Evolutionary conservation across 2,113 vertebrate species (phyloP).

Genomic region (Caranx ignobilis): DNA sequence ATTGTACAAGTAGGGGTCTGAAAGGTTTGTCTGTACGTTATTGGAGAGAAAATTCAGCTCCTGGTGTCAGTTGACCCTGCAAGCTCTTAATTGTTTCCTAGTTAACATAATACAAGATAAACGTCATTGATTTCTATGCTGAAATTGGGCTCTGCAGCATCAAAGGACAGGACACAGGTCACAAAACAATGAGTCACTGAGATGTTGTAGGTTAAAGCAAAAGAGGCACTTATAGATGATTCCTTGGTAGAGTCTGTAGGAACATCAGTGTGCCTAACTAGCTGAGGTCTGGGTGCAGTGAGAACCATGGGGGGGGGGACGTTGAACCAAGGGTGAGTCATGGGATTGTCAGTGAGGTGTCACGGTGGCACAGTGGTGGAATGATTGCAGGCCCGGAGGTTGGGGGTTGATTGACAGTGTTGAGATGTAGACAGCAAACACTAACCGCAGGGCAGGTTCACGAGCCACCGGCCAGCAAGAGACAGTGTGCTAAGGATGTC

Average conservation of each 20-base stretch:
- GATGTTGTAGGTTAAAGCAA: slow-evolving; percentile 1
- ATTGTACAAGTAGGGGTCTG: background rate
- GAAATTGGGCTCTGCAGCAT: slow-evolving; percentile 6
- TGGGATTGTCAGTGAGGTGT: slow-evolving; percentile 23
- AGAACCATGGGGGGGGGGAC: background rate
- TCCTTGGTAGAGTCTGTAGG: slow-evolving; percentile 1
- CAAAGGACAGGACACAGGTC: slow-evolving; percentile 1
- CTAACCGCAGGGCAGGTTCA: slow-evolving; percentile 27
- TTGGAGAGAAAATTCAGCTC: background rate
- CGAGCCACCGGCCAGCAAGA: slow-evolving; percentile 21
- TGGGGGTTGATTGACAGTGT: slow-evolving; percentile 43
- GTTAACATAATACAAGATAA: slow-evolving; percentile 25
- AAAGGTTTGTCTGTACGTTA: background rate
- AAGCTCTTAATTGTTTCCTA: slow-evolving; percentile 18
- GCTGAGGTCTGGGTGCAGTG: background rate
- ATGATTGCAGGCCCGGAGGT: slow-evolving; percentile 26
- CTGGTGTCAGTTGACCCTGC: background rate
- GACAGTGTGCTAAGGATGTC: slow-evolving; percentile 28
- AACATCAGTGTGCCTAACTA: background rate
- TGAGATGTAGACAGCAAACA: slow-evolving; percentile 44
- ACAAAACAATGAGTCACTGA: slow-evolving; percentile 11
- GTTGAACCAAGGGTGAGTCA: slow-evolving; percentile 13
- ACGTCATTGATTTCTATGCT: slow-evolving; percentile 28
- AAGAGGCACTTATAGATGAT: background rate
- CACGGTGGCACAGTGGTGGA: slow-evolving; percentile 30